Conservation (phyloP, 2,113 vertebrate genomes). For the Poicephalus meyeri region DNA sequence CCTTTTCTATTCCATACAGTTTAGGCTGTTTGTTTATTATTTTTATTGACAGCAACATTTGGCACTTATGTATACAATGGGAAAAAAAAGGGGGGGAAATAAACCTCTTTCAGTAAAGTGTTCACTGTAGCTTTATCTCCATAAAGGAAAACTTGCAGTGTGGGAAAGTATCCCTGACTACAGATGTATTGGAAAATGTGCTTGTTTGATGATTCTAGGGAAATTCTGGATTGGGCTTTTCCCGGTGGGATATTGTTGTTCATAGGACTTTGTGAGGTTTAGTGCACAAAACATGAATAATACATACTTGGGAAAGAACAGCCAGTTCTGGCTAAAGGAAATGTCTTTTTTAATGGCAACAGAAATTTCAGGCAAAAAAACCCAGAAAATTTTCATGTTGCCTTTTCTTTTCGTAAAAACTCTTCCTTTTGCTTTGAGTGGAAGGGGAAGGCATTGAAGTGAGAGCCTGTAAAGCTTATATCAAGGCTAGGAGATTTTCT, state of each 20-base stretch:
- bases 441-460: background rate
- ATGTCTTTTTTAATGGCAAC: background rate
- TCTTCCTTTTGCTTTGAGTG: background rate
- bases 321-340: background rate
- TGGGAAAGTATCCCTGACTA: background rate
- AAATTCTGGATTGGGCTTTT: background rate
- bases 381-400: accelerated
- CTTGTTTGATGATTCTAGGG: background rate
- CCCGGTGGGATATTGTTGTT: background rate
- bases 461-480: background rate
- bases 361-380: background rate
- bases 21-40: conserved; percentile 58
- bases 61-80: background rate
- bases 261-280: background rate
- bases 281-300: background rate
- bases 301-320: background rate
- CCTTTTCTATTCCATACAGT: conserved; percentile 2
- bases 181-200: background rate
- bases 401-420: background rate
- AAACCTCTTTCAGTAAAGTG: background rate
- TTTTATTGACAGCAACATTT: conserved; percentile 51
- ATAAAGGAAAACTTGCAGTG: background rate
- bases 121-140: background rate
- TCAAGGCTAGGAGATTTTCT: background rate
- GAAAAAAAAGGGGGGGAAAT: accelerated